Conservation (phyloP, 2,797 vertebrate species). For the Agapornis canus region DNA sequence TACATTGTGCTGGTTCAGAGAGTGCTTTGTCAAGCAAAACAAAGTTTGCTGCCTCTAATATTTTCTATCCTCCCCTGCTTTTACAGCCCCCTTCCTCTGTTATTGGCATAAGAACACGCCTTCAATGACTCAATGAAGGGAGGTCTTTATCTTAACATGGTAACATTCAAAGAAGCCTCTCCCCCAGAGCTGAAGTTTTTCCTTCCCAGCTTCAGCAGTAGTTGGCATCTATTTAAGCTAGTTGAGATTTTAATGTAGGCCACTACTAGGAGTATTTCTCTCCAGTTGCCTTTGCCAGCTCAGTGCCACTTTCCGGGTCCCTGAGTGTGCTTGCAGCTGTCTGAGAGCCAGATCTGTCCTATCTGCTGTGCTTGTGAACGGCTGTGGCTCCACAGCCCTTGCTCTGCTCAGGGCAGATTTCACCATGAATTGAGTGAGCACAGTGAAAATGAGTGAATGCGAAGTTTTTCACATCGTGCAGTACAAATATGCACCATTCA, state of each 20-base stretch:
- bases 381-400: not conserved
- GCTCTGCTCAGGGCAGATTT: not conserved
- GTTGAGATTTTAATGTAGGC: not conserved
- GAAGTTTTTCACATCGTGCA: not conserved
- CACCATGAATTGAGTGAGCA: not conserved
- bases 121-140: not conserved
- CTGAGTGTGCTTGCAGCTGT: accelerated
- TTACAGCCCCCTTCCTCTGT: not conserved
- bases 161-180: not conserved
- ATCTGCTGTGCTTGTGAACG: accelerated
- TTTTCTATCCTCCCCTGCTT: not conserved
- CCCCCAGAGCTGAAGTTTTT: not conserved
- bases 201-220: not conserved
- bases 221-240: not conserved
- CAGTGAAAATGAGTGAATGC: not conserved
- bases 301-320: not conserved
- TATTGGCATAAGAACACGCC: accelerated
- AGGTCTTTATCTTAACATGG: accelerated
- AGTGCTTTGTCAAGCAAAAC: not conserved
- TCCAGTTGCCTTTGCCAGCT: not conserved
- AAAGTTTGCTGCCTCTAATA: not conserved
- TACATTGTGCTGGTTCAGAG: not conserved
- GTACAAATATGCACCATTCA: not conserved
- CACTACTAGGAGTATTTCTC: not conserved
- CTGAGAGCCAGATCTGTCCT: not conserved